Percentiles rank a stretch among this genome's conserved stretches.
Evolutionary conservation across 2,888 invertebrate genomes (phyloP).

Genomic region (Pachydiplax longipennis): DNA sequence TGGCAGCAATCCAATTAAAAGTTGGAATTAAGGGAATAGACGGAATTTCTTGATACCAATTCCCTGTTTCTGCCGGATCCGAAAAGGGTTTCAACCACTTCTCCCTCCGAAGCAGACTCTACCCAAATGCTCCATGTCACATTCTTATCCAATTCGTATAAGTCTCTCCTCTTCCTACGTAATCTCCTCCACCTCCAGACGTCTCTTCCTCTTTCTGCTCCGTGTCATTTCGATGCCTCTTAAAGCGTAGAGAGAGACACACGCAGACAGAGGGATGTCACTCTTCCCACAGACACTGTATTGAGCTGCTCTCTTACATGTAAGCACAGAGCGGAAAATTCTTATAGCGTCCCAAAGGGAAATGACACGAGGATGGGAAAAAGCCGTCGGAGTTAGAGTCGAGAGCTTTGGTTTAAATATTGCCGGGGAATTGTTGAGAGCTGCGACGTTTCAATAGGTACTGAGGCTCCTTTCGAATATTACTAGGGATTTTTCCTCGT

Average conservation of each 20-base stretch:
- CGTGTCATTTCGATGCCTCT: background rate
- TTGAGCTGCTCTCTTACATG: background rate
- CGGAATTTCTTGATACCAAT: background rate
- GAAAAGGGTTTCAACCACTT: background rate
- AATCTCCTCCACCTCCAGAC: background rate
- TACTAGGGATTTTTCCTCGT: too few relatives aligned
- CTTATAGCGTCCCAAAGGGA: background rate
- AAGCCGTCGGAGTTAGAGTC: background rate
- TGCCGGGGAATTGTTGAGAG: too few relatives aligned
- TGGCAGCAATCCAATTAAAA: background rate
- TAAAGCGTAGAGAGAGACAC: background rate
- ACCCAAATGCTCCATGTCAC: background rate
- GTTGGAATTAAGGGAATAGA: background rate
- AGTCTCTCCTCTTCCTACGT: background rate
- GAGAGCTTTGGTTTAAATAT: too few relatives aligned
- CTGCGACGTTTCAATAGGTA: too few relatives aligned
- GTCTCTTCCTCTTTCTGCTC: background rate
- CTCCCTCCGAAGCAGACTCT: background rate
- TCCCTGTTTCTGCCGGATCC: background rate
- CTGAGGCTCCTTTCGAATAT: too few relatives aligned
- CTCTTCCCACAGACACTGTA: background rate
- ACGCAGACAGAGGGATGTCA: background rate
- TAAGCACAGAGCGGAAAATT: background rate
- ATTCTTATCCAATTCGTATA: background rate
- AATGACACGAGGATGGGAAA: background rate